phyloP scores from a whole-genome alignment of 2,797 vertebrate species.

The Sphenodon punctatus region DNA sequence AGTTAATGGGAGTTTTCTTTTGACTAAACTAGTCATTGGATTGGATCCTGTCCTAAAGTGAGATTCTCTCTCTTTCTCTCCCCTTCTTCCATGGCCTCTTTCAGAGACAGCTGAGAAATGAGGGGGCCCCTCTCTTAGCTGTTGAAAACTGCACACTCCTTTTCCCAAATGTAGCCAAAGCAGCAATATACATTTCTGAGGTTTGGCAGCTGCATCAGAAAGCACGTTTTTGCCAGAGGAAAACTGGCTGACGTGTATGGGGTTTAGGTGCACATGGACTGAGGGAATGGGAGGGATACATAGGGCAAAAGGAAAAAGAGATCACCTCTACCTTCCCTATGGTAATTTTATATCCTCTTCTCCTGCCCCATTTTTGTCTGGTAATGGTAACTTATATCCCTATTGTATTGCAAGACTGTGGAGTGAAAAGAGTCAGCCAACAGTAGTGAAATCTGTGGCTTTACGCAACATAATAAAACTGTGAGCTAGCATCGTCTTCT shows the following conservation, averaged over 20 bases:
- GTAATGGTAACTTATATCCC: not conserved
- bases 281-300: not conserved
- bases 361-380: not conserved
- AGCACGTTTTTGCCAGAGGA: conserved; percentile 61
- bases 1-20: conserved; percentile 30
- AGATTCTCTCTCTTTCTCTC: conserved; percentile 34
- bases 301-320: not conserved
- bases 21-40: conserved; percentile 30
- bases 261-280: conserved; percentile 55
- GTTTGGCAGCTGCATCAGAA: conserved; percentile 72
- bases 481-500: no score
- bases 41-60: conserved; percentile 39
- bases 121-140: conserved; percentile 68
- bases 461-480: not conserved
- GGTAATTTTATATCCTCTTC: not conserved
- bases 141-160: conserved; percentile 70
- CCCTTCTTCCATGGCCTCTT: conserved; percentile 61
- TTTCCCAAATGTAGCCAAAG: conserved; percentile 71
- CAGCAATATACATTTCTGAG: conserved; percentile 77
- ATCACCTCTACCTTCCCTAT: conserved; percentile 43
- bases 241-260: conserved; percentile 53
- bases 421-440: conserved; percentile 2
- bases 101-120: conserved; percentile 62
- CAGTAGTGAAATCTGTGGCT: not conserved
- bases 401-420: not conserved